Evolutionary conservation across 2,113 vertebrate genomes (phyloP), one percentile per base, ranked within the genome.

Genomic region (Paracanthobrama guichenoti): DNA sequence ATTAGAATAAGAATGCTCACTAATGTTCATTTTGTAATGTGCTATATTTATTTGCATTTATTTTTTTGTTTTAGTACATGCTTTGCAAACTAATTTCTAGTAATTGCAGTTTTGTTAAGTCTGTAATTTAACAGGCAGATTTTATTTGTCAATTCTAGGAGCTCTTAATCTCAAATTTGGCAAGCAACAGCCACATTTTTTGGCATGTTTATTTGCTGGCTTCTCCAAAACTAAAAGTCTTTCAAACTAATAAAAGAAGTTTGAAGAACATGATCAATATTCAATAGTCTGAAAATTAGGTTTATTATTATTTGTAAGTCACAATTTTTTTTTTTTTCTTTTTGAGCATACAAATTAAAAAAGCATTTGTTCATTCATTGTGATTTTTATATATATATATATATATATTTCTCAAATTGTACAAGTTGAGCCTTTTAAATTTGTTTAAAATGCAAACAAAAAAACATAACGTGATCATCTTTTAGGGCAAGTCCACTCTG

Each of bases 31-130:
- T 69, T 69, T 69, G 64, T 10, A n/a, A 28, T 28, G 12, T 28
- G 24, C 26, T 31, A n/a, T 72, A 46, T 73, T 46, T 46, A 72
- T 44, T 22, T 39, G 66, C 35, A 11, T 71, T 39, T 6, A 8
- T 8, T 66, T 57, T 66, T 35, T 67, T 46, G 42, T 46, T 46
- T 72, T 73, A 26, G 42, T 46, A 24, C 22, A 22, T 16, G 11
- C 26, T 46, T 26, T 73, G 71, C 42, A 42, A 73, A 16, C 42
- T 48, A 26, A 73, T 73, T 42, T 72, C 22, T 48, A 9, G 42
- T 73, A 73, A 73, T 53, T 75, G 48, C n/a, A 5, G 7, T 28
- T 75, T 75, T 50, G 72, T 50, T 71, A n/a, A 42, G 35, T 71
- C 35, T 18, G 13, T 50, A 75, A 75, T 75, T 48, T 26, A 75